Evolutionary conservation across 2,888 invertebrate genomes (phyloP).

Genomic region (Patella depressa): DNA sequence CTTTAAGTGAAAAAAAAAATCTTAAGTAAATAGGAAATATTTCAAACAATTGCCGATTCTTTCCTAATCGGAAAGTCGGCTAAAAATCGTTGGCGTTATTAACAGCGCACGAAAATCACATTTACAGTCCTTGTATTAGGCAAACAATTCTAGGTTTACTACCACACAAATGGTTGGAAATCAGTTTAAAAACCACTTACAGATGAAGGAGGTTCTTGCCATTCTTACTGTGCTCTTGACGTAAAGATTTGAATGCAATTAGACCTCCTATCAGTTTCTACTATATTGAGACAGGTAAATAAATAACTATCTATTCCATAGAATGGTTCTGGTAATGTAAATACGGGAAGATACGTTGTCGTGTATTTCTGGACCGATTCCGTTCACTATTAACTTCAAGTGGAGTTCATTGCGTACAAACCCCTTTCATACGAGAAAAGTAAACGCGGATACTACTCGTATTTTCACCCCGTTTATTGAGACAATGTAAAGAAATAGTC

Average conservation of each 20-base stretch:
- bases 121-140: no score
- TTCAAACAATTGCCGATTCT: no score
- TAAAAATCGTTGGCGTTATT: no score
- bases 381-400: conserved; percentile 10
- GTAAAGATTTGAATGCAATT: conserved; percentile 11
- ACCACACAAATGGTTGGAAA: no score
- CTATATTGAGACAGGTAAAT: neutral
- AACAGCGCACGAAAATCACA: no score
- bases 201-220: neutral
- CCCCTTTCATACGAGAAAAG: conserved; percentile 1
- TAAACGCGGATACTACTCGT: neutral
- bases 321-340: conserved; percentile 1
- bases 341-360: neutral
- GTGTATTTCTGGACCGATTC: neutral
- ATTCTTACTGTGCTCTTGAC: conserved; percentile 4
- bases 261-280: conserved; percentile 6
- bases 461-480: conserved; percentile 7
- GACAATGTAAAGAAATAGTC: neutral
- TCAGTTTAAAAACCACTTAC: no score
- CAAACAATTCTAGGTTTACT: no score
- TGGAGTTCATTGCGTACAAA: conserved; percentile 5
- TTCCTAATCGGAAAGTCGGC: no score
- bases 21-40: no score
- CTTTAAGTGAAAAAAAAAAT: no score
- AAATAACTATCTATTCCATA: neutral